Evolutionary conservation across 2,113 vertebrate genomes (phyloP).

Genomic region (Osmerus eperlanus): DNA sequence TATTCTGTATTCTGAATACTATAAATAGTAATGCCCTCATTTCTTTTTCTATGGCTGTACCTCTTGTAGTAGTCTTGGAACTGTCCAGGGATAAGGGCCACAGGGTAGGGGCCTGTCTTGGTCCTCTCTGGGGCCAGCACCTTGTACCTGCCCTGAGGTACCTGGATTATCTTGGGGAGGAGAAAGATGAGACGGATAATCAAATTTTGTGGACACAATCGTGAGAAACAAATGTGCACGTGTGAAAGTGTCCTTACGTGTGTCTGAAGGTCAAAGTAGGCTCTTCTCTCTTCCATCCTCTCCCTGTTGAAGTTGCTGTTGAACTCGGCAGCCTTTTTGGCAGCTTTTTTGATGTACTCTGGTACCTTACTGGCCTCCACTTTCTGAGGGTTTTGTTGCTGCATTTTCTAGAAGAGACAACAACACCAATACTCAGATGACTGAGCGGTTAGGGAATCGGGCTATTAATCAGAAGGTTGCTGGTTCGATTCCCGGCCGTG

Average conservation of each 20-base stretch:
- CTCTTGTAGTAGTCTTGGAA: conserved; percentile 99
- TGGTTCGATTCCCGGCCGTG: too few relatives aligned
- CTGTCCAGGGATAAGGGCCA: conserved; percentile 97
- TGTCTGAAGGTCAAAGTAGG: conserved; percentile 97
- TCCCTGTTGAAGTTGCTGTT: conserved; percentile 97
- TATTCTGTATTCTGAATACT: too few relatives aligned
- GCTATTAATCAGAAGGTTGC: not conserved
- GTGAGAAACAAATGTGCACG: not conserved
- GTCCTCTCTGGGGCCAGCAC: conserved; percentile 88
- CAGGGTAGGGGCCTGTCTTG: conserved; percentile 91
- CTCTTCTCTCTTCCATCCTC: conserved; percentile 95
- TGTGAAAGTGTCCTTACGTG: conserved; percentile 74
- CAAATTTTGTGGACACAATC: not conserved
- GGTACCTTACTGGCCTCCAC: conserved; percentile 98
- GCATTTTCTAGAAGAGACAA: conserved; percentile 85
- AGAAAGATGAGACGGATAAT: not conserved
- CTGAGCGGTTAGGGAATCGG: not conserved
- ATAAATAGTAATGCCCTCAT: too few relatives aligned
- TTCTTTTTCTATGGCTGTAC: conserved; percentile 57
- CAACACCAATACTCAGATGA: not conserved
- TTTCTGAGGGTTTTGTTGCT: conserved; percentile 95
- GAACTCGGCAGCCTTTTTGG: conserved; percentile 95
- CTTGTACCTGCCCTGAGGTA: conserved; percentile 93
- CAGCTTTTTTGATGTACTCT: conserved; percentile 98
- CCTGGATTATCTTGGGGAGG: conserved; percentile 88